These are phyloP conservation scores for Cephus spinipes DNA, from an alignment of 2,888 invertebrate genomes.

Conservation along the genomic window DNA sequence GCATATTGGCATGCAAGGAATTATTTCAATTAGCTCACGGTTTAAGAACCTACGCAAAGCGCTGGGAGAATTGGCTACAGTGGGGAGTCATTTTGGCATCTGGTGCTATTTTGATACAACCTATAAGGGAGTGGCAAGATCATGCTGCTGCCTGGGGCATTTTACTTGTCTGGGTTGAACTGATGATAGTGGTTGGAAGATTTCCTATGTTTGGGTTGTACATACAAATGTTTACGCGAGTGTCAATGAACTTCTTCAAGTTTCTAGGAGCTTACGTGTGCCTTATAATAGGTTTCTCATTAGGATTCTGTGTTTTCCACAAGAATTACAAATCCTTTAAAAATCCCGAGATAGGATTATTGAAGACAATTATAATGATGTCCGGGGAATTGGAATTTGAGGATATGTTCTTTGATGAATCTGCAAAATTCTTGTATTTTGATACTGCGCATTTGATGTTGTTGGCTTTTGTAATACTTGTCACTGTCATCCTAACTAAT, in stretches of 20 bases:
- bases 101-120: constrained; percentile 40
- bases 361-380: constrained; percentile 91
- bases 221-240: constrained; percentile 87
- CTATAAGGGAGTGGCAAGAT: constrained; percentile 76
- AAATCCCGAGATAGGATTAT: constrained; percentile 73
- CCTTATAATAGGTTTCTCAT: constrained; percentile 81
- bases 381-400: constrained; percentile 88
- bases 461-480: constrained; percentile 80
- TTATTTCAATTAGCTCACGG: constrained; percentile 82
- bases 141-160: constrained; percentile 84
- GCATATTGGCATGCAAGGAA: constrained; percentile 78
- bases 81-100: constrained; percentile 76
- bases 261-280: constrained; percentile 86
- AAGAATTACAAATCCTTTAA: constrained; percentile 80
- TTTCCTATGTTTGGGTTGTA: constrained; percentile 89
- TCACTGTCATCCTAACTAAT: constrained; percentile 86
- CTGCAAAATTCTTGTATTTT: constrained; percentile 72
- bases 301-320: constrained; percentile 86
- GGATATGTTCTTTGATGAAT: constrained; percentile 78
- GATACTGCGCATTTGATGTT: constrained; percentile 83
- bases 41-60: constrained; percentile 77
- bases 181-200: constrained; percentile 87
- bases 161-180: constrained; percentile 84
- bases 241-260: constrained; percentile 84
- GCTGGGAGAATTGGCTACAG: constrained; percentile 90